Evolutionary conservation across 1,140 invertebrate genomes (phyloP).

Genomic region (Drosophila quadrilineata): DNA sequence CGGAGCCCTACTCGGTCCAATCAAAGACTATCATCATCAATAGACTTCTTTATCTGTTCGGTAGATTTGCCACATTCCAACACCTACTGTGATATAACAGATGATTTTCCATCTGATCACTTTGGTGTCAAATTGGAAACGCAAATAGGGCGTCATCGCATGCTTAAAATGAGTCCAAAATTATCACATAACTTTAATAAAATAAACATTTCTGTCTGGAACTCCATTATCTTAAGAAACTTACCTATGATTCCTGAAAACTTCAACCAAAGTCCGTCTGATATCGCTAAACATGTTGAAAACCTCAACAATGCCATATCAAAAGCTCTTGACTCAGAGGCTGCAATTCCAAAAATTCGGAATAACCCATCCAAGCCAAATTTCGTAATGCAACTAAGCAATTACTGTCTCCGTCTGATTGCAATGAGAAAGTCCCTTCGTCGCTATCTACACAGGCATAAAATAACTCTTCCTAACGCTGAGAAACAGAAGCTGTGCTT

Average conservation of each 20-base stretch:
- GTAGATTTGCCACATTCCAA: neutral
- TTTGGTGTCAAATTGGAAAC: neutral
- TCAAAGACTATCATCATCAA: neutral
- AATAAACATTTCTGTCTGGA: neutral
- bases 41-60: slow-evolving; percentile 10
- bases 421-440: neutral
- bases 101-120: slow-evolving; percentile 13
- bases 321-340: neutral
- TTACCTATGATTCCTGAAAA: neutral
- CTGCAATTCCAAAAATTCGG: neutral
- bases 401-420: neutral
- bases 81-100: neutral
- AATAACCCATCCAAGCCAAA: neutral
- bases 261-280: neutral
- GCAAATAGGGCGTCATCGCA: neutral
- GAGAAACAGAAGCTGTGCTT: neutral
- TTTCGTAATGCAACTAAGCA: neutral
- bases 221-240: neutral
- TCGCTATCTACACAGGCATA: neutral
- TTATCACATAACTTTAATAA: neutral
- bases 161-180: neutral
- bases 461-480: neutral
- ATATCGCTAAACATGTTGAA: neutral
- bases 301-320: neutral
- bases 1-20: slow-evolving; percentile 5